Evolutionary conservation across 2,113 vertebrate species (phyloP).

Genomic region (Otus sunia): DNA sequence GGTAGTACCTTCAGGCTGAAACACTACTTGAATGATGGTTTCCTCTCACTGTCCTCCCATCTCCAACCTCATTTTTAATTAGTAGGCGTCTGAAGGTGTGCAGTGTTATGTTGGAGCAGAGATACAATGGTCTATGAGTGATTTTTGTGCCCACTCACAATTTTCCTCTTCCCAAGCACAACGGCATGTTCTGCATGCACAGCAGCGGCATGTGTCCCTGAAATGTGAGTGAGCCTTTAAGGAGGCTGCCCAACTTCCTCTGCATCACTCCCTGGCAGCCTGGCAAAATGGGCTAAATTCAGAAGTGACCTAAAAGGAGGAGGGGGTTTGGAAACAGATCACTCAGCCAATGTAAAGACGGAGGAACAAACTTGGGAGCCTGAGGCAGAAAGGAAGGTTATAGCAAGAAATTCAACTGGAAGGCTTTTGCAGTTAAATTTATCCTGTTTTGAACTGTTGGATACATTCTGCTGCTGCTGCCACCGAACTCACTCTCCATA

Average conservation of each 20-base stretch:
- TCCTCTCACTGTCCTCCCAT: not conserved
- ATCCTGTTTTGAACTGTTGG: not conserved
- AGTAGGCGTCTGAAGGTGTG: not conserved
- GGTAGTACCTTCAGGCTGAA: not conserved
- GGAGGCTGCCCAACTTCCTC: not conserved
- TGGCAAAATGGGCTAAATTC: slow-evolving; percentile 3
- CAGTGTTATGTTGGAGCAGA: not conserved
- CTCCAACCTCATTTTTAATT: not conserved
- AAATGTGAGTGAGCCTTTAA: not conserved
- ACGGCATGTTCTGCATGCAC: not conserved
- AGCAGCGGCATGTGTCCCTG: not conserved
- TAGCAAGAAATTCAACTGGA: not conserved
- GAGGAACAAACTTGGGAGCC: not conserved
- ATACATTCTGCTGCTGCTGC: not conserved
- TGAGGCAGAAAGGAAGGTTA: not conserved
- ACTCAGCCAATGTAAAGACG: not conserved
- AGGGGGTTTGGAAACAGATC: not conserved
- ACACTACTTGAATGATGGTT: not conserved
- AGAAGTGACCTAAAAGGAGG: not conserved
- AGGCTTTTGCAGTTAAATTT: not conserved
- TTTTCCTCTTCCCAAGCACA: not conserved
- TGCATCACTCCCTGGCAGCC: not conserved
- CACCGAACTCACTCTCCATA: not conserved
- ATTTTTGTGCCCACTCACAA: not conserved
- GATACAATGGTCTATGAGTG: not conserved